phyloP scores from a whole-genome alignment of 1,140 invertebrate species.

The Scaptodrosophila lebanonensis region DNA sequence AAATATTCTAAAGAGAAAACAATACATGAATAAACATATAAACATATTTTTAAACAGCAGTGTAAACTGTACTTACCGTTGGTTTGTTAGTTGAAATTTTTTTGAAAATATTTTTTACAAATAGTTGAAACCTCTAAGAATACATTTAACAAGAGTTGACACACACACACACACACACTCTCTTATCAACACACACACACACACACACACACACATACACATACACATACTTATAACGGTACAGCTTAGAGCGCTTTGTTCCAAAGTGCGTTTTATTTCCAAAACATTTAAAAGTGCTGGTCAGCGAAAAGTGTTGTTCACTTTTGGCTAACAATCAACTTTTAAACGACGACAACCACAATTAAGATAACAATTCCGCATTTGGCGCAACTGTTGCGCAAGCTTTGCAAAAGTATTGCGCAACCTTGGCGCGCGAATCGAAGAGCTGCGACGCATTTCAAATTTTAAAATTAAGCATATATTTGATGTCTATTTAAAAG shows the following conservation, averaged over 20 bases:
- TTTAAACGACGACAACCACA: slow-evolving; percentile 4
- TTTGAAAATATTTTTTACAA: slow-evolving; percentile 62
- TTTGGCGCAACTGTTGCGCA: slow-evolving; percentile 14
- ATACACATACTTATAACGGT: slow-evolving; percentile 37
- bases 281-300: slow-evolving; percentile 49
- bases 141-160: slow-evolving; percentile 68
- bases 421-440: slow-evolving; percentile 37
- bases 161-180: slow-evolving; percentile 40
- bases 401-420: slow-evolving; percentile 29
- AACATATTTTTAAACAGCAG: slow-evolving; percentile 34
- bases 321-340: slow-evolving; percentile 1
- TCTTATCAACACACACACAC: slow-evolving; percentile 19
- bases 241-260: slow-evolving; percentile 25
- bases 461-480: slow-evolving; percentile 51
- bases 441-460: slow-evolving; percentile 8
- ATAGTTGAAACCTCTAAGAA: slow-evolving; percentile 64
- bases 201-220: slow-evolving; percentile 23
- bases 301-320: no score
- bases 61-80: slow-evolving; percentile 72
- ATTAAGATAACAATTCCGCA: slow-evolving; percentile 31
- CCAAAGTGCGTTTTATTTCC: slow-evolving; percentile 43
- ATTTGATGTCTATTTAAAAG: slow-evolving; percentile 59
- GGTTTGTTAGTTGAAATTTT: slow-evolving; percentile 72
- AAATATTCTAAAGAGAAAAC: no score
- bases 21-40: no score